Conservation (phyloP, 2,113 vertebrate species). For the Trochalopteron elliotii region DNA sequence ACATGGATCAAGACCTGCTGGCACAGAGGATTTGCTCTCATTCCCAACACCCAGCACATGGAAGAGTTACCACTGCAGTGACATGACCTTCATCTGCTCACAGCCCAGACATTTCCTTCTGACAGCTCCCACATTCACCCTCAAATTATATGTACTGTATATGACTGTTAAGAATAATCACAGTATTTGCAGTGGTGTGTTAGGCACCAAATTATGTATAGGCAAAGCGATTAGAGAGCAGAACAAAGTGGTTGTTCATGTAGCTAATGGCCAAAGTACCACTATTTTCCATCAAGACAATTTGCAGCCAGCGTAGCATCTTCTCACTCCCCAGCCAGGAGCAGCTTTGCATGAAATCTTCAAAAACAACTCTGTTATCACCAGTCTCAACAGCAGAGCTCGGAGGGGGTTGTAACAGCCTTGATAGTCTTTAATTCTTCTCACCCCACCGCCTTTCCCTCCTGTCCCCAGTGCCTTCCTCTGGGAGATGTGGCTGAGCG, state of each 20-base stretch:
- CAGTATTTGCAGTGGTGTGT: constrained; percentile 37
- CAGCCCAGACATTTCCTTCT: not conserved
- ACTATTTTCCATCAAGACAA: constrained; percentile 45
- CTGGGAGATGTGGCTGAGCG: not conserved
- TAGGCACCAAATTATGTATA: constrained; percentile 51
- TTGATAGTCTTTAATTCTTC: constrained; percentile 25
- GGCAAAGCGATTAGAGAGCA: constrained; percentile 48
- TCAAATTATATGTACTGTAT: constrained; percentile 11
- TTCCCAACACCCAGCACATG: not conserved
- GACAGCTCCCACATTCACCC: constrained; percentile 38
- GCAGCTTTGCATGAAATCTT: constrained; percentile 14
- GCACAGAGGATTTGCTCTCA: not conserved
- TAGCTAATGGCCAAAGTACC: constrained; percentile 46
- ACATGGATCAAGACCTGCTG: not conserved
- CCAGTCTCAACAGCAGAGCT: constrained; percentile 27
- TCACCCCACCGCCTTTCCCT: not conserved
- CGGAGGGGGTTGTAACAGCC: not conserved
- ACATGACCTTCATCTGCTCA: constrained; percentile 14
- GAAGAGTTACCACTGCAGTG: not conserved
- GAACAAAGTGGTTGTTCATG: constrained; percentile 47
- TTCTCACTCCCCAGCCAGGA: constrained; percentile 39
- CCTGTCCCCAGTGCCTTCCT: not conserved
- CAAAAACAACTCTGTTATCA: constrained; percentile 26
- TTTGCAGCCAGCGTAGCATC: constrained; percentile 12
- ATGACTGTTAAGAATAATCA: constrained; percentile 54